Base-by-base conservation (phyloP, 2,113 vertebrate genomes). In the Gasterosteus aculeatus region DNA sequence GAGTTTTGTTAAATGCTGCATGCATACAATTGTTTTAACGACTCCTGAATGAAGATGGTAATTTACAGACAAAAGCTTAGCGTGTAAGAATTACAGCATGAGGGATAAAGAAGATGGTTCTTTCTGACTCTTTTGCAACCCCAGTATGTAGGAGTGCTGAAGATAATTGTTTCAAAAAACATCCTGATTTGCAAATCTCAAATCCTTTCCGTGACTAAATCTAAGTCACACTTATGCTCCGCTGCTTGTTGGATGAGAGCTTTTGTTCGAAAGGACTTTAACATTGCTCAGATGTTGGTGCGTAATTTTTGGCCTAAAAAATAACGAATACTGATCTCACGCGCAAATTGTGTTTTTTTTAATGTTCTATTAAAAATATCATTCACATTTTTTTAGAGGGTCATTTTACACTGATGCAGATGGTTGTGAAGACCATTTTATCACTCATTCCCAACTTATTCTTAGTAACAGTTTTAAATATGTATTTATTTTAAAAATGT, bases 171-270 rank as follows among this genome's bases (percentile, higher is more conserved):
- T 44, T 35, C 54, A 62, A 44, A 44, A 65, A 26, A 12, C 19
- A 15, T 57, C 11, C 16, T 14, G 57, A 54, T 54, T 26, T 19
- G 12, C 6, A 56, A 38, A 41, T 46, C 57, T 51, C 26, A 57
- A 12, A 8, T 6, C 14, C 38, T 62, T 39, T 68, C 33, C 4
- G 8, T 15, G 11, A 41, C 10, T 78, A 31, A 46, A 51, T 59
- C 1, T 59, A 22, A 58, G 18, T 73, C 51, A 75, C 53, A 33
- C 60, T 59, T 75, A 4, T 46, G 38, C 53, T 35, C 9, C 18
- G 26, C 46, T 15, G 54, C 59, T 33, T 38, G 35, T 46, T 77
- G 44, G 9, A 41, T 10, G 8, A 54, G 7, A 46, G 35, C 5
- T n/a, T 71, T 44, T 63, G 12, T 18, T 69, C 31, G 65, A 53